Percentiles rank a stretch among this genome's conserved stretches.
phyloP scores from a whole-genome alignment of 2,888 invertebrate genomes.

The Brachylomia viminalis region DNA sequence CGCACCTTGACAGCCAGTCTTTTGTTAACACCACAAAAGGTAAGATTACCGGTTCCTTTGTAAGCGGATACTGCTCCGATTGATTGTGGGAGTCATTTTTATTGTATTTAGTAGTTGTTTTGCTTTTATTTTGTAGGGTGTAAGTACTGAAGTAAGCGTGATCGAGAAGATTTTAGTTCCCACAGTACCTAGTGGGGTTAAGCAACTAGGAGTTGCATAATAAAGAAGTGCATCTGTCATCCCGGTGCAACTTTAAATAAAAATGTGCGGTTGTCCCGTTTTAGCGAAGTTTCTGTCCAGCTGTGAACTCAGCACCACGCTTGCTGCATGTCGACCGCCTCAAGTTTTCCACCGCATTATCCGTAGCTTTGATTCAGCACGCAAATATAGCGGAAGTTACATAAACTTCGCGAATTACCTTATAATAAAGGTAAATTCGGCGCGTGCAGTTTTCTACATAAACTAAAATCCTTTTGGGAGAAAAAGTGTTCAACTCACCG shows the following conservation, averaged over 20 bases:
- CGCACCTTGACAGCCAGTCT: conserved; percentile 80
- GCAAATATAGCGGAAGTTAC: background rate
- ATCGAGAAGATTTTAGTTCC: conserved; percentile 27
- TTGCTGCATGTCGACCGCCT: background rate
- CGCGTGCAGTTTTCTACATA: too few relatives aligned
- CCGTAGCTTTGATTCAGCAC: background rate
- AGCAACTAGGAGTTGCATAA: conserved; percentile 12
- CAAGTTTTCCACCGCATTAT: background rate
- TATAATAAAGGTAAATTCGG: too few relatives aligned
- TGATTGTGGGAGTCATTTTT: conserved; percentile 76
- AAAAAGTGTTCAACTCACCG: too few relatives aligned
- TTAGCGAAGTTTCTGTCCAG: background rate
- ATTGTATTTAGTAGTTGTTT: conserved; percentile 61
- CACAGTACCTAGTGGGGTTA: conserved; percentile 20
- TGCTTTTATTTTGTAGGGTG: conserved; percentile 44
- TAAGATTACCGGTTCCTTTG: conserved; percentile 81
- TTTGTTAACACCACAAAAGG: conserved; percentile 77
- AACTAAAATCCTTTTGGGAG: too few relatives aligned
- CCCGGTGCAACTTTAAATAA: background rate
- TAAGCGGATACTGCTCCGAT: conserved; percentile 76
- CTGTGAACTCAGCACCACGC: background rate
- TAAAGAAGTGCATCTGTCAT: conserved; percentile 17
- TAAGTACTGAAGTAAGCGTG: conserved; percentile 6
- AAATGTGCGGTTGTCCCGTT: background rate
- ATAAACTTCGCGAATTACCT: background rate